Conservation (phyloP, 2,797 vertebrate genomes). For the Danio kyathit region DNA sequence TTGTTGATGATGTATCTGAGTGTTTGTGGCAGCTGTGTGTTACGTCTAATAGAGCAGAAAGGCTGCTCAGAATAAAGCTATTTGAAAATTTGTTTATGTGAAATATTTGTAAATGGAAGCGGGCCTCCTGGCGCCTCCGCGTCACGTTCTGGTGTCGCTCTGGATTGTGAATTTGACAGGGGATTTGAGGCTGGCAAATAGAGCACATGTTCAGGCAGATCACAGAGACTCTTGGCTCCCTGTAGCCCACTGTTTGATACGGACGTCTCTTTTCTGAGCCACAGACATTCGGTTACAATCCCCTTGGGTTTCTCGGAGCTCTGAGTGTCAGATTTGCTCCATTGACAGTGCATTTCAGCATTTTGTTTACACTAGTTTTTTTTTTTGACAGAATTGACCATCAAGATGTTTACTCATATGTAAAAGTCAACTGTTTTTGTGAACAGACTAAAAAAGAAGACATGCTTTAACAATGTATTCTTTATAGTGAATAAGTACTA, state of each 20-base stretch:
- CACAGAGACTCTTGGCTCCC: slow-evolving; percentile 67
- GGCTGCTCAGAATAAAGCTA: slow-evolving; percentile 98
- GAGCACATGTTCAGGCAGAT: slow-evolving; percentile 79
- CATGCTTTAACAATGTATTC: no score
- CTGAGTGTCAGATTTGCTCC: slow-evolving; percentile 42
- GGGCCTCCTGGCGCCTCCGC: slow-evolving; percentile 88
- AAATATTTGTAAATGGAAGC: slow-evolving; percentile 97
- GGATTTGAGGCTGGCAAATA: slow-evolving; percentile 91
- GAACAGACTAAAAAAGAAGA: no score
- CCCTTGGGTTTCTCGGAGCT: slow-evolving; percentile 44
- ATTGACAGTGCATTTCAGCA: slow-evolving; percentile 21
- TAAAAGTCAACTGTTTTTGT: slow-evolving; percentile 10
- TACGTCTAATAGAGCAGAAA: slow-evolving; percentile 99
- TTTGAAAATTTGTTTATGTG: slow-evolving; percentile 99
- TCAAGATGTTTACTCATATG: background rate
- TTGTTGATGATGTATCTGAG: slow-evolving; percentile 99
- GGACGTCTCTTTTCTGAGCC: slow-evolving; percentile 63
- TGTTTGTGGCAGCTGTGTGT: slow-evolving; percentile 99
- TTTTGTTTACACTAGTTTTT: slow-evolving; percentile 9
- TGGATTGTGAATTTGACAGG: slow-evolving; percentile 90
- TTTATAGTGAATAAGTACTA: no score
- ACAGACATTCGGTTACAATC: slow-evolving; percentile 60
- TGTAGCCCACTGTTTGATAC: slow-evolving; percentile 44
- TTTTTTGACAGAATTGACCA: slow-evolving; percentile 8
- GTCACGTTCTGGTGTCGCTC: slow-evolving; percentile 88